Percentiles rank a stretch among this genome's conserved stretches.
These are phyloP conservation scores for Anorthoa munda DNA, from an alignment of 2,888 invertebrate genomes.

Conservation along the genomic window DNA sequence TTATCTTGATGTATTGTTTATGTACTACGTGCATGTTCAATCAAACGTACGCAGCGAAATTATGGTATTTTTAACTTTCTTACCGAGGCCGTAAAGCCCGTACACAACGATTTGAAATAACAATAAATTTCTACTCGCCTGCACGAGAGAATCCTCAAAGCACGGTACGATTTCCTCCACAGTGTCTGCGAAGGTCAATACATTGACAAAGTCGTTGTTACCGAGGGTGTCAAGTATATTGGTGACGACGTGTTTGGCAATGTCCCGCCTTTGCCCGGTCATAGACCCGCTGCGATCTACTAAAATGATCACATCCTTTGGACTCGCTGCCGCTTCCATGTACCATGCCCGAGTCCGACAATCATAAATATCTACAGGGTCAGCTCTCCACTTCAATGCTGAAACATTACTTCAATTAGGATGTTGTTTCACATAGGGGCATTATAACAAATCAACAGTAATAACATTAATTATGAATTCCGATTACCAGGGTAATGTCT, in stretches of 20 bases:
- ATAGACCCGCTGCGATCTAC: slow-evolving; percentile 98
- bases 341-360: slow-evolving; percentile 99
- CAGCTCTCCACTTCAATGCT: slow-evolving; percentile 95
- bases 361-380: slow-evolving; percentile 98
- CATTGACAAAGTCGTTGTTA: slow-evolving; percentile 99
- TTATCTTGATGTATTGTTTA: slow-evolving; percentile 37
- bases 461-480: slow-evolving; percentile 3
- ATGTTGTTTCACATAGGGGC: background rate
- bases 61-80: background rate
- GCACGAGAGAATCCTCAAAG: slow-evolving; percentile 97
- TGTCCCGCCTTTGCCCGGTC: slow-evolving; percentile 96
- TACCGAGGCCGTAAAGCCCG: background rate
- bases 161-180: slow-evolving; percentile 96
- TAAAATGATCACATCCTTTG: slow-evolving; percentile 97
- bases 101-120: background rate
- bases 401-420: slow-evolving; percentile 50
- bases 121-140: slow-evolving; percentile 89
- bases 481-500: slow-evolving; percentile 97
- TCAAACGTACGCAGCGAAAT: slow-evolving; percentile 10
- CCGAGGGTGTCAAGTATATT: slow-evolving; percentile 98
- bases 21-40: slow-evolving; percentile 16
- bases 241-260: slow-evolving; percentile 96
- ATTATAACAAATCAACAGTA: slow-evolving; percentile 11
- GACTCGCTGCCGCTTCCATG: slow-evolving; percentile 99
- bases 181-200: slow-evolving; percentile 96